Conservation (phyloP, 2,888 invertebrate genomes). For the Strigamia crassipes region DNA sequence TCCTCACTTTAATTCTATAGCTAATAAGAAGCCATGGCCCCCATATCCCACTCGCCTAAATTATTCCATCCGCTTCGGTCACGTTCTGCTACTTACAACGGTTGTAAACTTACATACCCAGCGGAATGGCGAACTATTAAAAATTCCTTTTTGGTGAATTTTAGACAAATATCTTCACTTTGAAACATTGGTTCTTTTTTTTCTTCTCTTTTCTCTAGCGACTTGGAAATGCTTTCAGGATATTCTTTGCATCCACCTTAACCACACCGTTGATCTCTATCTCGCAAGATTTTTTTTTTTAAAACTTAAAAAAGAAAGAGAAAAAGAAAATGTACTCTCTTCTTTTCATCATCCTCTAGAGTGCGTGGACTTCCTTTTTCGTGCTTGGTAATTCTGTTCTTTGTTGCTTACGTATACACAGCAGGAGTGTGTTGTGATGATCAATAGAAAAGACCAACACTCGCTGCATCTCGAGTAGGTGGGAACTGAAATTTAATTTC, state of each 20-base stretch:
- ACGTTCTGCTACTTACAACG: neutral
- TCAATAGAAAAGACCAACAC: neutral
- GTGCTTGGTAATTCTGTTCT: conserved; percentile 13
- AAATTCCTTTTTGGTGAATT: conserved; percentile 2
- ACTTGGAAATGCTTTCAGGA: neutral
- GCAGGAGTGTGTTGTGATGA: neutral
- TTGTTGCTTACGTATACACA: neutral
- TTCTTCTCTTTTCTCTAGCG: neutral
- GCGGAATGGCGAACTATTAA: neutral
- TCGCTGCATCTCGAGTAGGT: neutral
- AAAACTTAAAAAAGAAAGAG: too few relatives aligned
- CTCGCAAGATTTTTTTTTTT: neutral
- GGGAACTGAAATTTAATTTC: neutral
- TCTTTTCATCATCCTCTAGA: conserved; percentile 8
- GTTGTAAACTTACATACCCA: neutral
- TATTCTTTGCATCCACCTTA: neutral
- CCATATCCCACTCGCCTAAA: neutral
- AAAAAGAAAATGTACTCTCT: neutral
- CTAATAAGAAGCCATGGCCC: neutral
- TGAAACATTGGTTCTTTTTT: neutral
- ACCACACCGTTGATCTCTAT: neutral
- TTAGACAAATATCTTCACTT: neutral
- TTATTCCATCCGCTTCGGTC: neutral
- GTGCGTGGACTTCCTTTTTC: conserved; percentile 1
- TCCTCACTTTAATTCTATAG: neutral